Evolutionary conservation across 2,113 vertebrate genomes (phyloP), one percentile per base, ranked within the genome.

Genomic region (Zootoca vivipara): DNA sequence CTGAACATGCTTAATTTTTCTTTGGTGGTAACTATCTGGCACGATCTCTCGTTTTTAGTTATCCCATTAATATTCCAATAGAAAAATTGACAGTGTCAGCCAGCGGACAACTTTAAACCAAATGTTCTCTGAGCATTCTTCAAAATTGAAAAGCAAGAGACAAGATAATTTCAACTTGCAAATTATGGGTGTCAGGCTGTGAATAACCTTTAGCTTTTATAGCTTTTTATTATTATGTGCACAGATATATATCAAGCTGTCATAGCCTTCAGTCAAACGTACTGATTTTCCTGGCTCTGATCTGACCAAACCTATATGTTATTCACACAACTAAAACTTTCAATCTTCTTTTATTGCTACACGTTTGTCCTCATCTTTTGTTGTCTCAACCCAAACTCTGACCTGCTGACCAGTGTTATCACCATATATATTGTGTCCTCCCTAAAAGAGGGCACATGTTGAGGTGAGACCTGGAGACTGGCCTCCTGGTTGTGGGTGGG

Each of bases 81-180:
- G 73, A 92, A 86, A 24, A 92, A 77, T 38, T 92, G 82, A 83
- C 10, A 90, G 40, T 89, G 62, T 80, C 2, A 1, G 5, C 33
- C 15, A 89, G 56, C 1, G n/a, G 52, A 83, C 69, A 92, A 86
- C 82, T 72, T 72, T 10, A 92, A 89, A 90, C 9, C 56, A 90
- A 74, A 3, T 83, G 84, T 46, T 91, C 46, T 89, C n/a, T 26
- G 85, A 78, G 82, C 72, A 5, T 83, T 93, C 90, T 92, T 70
- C 40, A 87, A 92, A 88, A 89, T 75, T 40, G 85, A 94, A 91
- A 42, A 56, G 83, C 90, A 91, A 24, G 80, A 88, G 87, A 92
- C 91, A 94, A 93, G 85, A 83, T 94, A 93, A 92, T 88, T 93
- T 93, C 22, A 86, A 87, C 64, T 86, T 82, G 82, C 90, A 92